Percentiles rank a stretch among this genome's conserved stretches.
Evolutionary conservation across 2,888 invertebrate genomes (phyloP).

Genomic region (Creontiades dilutus): DNA sequence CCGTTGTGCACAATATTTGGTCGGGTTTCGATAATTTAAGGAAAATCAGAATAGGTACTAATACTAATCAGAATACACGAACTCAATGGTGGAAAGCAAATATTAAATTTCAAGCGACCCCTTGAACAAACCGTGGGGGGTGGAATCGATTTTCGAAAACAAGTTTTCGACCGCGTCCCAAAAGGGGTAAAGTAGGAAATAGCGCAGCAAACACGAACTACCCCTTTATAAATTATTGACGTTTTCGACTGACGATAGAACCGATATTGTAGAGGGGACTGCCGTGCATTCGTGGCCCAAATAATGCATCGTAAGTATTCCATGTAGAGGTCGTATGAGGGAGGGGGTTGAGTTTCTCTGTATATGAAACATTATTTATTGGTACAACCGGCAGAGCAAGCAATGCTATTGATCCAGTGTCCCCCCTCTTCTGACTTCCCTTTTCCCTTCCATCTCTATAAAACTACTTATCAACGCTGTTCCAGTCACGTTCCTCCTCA

Average conservation of each 20-base stretch:
- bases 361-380: constrained; percentile 71
- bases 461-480: constrained; percentile 66
- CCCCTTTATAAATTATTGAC: constrained; percentile 66
- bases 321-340: constrained; percentile 42
- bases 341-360: constrained; percentile 47
- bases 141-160: constrained; percentile 18
- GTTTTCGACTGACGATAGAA: constrained; percentile 60
- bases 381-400: constrained; percentile 69
- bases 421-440: not conserved
- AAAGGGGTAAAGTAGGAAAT: constrained; percentile 42
- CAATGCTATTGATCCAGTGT: constrained; percentile 64
- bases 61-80: not conserved
- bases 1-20: no score
- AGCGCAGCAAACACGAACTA: constrained; percentile 24
- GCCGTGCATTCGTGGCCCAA: constrained; percentile 63
- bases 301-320: constrained; percentile 71
- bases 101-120: not conserved
- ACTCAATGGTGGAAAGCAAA: not conserved
- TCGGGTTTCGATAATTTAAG: not conserved
- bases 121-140: not conserved
- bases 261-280: constrained; percentile 35
- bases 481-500: constrained; percentile 68
- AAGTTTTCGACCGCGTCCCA: not conserved
- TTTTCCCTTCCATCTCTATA: constrained; percentile 56
- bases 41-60: not conserved